A percentile compares a stretch with the other conserved stretches of the same genome.
Evolutionary conservation across 2,888 invertebrate species (phyloP).

Genomic region (Protodeltote pygarga): DNA sequence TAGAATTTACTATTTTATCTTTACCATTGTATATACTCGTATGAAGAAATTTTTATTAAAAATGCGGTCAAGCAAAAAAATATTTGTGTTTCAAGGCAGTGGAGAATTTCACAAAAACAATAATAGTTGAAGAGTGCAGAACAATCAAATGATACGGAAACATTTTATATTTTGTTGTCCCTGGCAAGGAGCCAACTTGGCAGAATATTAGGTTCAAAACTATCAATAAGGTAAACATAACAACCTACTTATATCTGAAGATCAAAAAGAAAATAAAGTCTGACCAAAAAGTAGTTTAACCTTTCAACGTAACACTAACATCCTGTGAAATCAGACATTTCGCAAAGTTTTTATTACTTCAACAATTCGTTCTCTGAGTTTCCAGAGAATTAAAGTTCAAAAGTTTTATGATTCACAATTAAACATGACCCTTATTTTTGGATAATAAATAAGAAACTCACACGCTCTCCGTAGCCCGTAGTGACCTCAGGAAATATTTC

Average conservation of each 20-base stretch:
- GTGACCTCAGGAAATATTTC: conserved; percentile 16
- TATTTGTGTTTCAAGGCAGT: conserved; percentile 18
- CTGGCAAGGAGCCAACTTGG: conserved; percentile 41
- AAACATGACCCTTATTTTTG: conserved; percentile 4
- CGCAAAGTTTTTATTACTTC: conserved; percentile 28
- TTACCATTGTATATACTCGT: too few species aligned
- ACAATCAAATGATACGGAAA: conserved; percentile 35
- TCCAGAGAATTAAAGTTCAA: conserved; percentile 31
- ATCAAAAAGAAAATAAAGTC: conserved; percentile 22
- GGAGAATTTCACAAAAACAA: conserved; percentile 22
- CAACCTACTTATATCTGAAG: conserved; percentile 6
- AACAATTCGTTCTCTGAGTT: conserved; percentile 42
- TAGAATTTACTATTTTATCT: too few species aligned
- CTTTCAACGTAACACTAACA: conserved; percentile 42
- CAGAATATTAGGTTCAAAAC: conserved; percentile 26
- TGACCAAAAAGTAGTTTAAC: conserved; percentile 23
- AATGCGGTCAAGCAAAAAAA: conserved; percentile 22
- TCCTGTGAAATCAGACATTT: conserved; percentile 44
- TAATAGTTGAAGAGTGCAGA: conserved; percentile 13
- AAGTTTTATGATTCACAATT: conserved; percentile 37
- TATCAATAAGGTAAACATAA: conserved; percentile 28
- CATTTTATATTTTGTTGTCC: conserved; percentile 31
- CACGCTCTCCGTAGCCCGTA: background rate
- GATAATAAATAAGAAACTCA: background rate
- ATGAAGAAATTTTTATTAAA: too few species aligned